Conservation (phyloP, 2,797 vertebrate species). For the Sphenopsis melanotis region DNA sequence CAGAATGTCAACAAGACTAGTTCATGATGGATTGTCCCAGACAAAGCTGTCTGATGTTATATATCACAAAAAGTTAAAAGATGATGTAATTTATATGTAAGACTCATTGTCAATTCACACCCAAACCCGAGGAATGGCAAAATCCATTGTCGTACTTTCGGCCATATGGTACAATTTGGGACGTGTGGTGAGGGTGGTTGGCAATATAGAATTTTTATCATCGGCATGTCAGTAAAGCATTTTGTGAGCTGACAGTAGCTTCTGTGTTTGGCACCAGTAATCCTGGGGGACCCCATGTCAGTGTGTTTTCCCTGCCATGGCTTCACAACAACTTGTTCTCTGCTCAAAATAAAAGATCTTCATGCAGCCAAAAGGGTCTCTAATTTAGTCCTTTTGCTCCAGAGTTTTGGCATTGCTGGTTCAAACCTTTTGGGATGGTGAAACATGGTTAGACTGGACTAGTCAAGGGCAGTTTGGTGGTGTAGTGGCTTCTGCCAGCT, state of each 20-base stretch:
- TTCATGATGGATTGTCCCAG: slow-evolving; percentile 59
- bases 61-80: slow-evolving; percentile 66
- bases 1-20: slow-evolving; percentile 63
- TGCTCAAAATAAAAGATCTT: not conserved
- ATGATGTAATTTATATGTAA: slow-evolving; percentile 66
- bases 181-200: slow-evolving; percentile 31
- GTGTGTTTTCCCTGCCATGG: not conserved
- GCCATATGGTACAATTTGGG: not conserved
- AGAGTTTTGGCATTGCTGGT: not conserved
- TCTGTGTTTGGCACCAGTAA: not conserved
- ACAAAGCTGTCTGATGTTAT: slow-evolving; percentile 67
- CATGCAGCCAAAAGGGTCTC: not conserved
- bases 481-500: not conserved
- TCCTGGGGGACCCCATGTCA: not conserved
- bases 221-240: not conserved
- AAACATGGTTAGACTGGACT: not conserved
- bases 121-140: not conserved
- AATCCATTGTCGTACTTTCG: not conserved
- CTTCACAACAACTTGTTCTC: not conserved
- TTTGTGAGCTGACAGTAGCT: slow-evolving; percentile 15
- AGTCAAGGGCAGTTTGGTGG: rapidly evolving
- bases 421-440: not conserved
- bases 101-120: slow-evolving; percentile 60
- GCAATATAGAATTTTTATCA: not conserved
- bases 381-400: not conserved